Conservation (phyloP, 2,113 vertebrate genomes). For the Steatornis caripensis region DNA sequence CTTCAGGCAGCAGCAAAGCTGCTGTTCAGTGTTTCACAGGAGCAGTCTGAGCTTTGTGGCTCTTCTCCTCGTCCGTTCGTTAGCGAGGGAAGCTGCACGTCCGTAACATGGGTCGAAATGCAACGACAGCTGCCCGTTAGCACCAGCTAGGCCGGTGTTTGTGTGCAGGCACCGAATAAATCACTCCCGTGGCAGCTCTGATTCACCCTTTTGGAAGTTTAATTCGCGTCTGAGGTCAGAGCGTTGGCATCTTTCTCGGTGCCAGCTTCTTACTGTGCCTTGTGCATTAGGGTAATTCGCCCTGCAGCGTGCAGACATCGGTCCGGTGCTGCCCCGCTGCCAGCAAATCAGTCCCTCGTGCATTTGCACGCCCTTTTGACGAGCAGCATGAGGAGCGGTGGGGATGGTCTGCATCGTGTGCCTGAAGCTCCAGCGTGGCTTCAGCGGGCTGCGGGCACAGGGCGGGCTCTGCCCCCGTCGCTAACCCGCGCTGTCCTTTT, state of each 20-base stretch:
- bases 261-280: not conserved
- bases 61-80: not conserved
- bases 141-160: not conserved
- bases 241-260: not conserved
- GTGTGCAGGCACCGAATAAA: not conserved
- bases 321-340: accelerated
- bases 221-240: not conserved
- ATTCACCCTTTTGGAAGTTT: not conserved
- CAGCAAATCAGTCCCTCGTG: not conserved
- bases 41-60: not conserved
- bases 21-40: too few relatives aligned
- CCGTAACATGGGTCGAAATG: too few relatives aligned
- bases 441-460: not conserved
- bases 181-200: not conserved
- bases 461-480: not conserved
- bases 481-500: not conserved
- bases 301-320: accelerated
- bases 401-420: accelerated
- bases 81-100: not conserved
- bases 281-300: accelerated
- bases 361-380: accelerated
- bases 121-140: not conserved
- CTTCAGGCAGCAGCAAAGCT: not conserved
- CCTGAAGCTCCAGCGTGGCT: not conserved
- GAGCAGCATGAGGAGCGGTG: not conserved